Base-by-base conservation (phyloP, 30 jellyfish, hydroid and myxozoan genomes). In the Morbakka virulenta region DNA sequence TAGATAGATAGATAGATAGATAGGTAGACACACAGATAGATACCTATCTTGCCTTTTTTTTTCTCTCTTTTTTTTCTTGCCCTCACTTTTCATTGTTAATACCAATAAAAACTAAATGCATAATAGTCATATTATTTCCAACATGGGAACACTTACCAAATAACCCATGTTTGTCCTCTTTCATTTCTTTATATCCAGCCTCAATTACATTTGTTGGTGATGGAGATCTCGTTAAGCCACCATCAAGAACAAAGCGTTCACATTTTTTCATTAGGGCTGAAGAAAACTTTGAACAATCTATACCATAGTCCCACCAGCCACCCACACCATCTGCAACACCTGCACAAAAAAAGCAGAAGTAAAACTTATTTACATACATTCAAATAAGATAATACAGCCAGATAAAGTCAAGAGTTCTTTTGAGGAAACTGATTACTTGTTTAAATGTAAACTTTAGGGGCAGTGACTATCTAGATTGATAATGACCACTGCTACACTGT, bases 241-340 rank as follows among this genome's bases (percentile, higher is more conserved):
- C 95, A 52, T 75, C 87, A 2, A 64, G 72, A 3, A 84, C 95
- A 66, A 84, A 84, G 3, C 89, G 52, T 50, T 71, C 87, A 69
- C 96, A 86, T 50, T 77, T 63, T 31, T 76, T 77, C 96, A 86
- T 86, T 23, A 86, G 41, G 0, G 96, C 72, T 25, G 88, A 74
- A 27, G 96, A 86, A 33, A 86, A 86, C 26, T 70, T 77, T 26
- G 96, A 69, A 2, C 91, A 78, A 62, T 86, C 96, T 23, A 86
- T 86, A 11, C 96, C 96, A 78, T 86, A 86, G 52, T 86, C 92
- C 26, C 88, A 35, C 92, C 92, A 86, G 17, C 96, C 96, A 47
- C 96, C 96, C 48, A 86, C 96, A 2, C 96, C 96, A 78, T 86
- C 96, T 27, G 96, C 96, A 79, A 86, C 92, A 32, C 96, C 96